Conservation (phyloP, 2,888 invertebrate genomes). For the Frankliniella intonsa region DNA sequence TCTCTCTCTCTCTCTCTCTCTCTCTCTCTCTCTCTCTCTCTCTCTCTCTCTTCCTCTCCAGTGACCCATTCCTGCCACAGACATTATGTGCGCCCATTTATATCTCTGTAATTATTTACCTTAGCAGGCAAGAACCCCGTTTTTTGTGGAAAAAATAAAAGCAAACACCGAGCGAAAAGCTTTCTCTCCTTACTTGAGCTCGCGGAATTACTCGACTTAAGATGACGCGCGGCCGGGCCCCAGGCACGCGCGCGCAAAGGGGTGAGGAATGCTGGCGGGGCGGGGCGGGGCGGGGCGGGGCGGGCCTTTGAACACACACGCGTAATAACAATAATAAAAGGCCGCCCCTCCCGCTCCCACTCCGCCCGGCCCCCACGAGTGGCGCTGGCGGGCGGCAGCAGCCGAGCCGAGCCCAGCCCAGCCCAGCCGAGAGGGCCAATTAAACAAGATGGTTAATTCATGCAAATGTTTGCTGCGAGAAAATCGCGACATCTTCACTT, state of each 20-base stretch:
- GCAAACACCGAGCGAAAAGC: no score
- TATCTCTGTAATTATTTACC: neutral
- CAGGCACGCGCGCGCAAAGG: neutral
- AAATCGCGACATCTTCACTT: conserved; percentile 26
- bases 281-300: neutral
- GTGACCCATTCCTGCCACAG: no score
- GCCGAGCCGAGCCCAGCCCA: neutral
- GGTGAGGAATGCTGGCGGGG: neutral
- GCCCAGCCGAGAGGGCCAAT: neutral
- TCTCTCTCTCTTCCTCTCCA: neutral
- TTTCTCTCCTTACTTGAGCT: neutral
- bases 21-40: neutral
- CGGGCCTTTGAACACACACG: neutral
- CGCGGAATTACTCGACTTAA: no score
- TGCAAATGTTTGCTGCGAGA: conserved; percentile 19
- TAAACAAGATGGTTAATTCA: conserved; percentile 24
- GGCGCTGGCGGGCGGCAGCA: neutral
- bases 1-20: no score
- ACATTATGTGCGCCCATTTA: no score
- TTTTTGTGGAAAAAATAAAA: neutral
- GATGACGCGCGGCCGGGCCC: no score
- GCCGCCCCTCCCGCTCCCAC: neutral
- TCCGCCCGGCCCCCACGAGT: neutral
- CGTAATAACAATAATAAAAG: neutral
- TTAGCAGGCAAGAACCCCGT: neutral